A percentile compares a stretch with the other conserved stretches of the same genome.
These are phyloP conservation scores for Bombus sylvicola DNA, from an alignment of 1,140 invertebrate species.

Conservation along the genomic window DNA sequence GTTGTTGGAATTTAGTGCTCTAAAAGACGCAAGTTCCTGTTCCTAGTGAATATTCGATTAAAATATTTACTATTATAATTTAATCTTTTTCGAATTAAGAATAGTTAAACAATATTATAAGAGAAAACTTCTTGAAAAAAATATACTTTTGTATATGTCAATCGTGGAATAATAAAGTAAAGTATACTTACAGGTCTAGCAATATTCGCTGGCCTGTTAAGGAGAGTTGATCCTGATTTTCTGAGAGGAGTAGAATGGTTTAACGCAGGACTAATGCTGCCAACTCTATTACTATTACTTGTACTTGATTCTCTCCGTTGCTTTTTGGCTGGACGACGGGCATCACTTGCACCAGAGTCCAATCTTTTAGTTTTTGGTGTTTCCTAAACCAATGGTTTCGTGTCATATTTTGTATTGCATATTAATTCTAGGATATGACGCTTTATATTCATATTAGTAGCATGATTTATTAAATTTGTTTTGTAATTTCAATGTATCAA, in stretches of 20 bases:
- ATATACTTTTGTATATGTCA: neutral
- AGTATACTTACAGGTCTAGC: constrained; percentile 86
- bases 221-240: constrained; percentile 84
- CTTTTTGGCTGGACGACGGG: constrained; percentile 76
- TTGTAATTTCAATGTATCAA: constrained; percentile 1
- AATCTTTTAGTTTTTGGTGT: constrained; percentile 78
- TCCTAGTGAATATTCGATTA: neutral
- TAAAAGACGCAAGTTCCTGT: neutral
- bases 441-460: neutral
- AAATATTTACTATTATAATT: neutral
- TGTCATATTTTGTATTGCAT: constrained; percentile 4
- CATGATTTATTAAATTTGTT: neutral
- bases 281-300: constrained; percentile 74
- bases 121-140: neutral
- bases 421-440: neutral
- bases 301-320: constrained; percentile 78
- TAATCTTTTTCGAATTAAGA: neutral
- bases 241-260: constrained; percentile 85
- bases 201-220: constrained; percentile 87
- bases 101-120: neutral
- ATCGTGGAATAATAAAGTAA: constrained; percentile 16
- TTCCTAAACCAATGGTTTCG: constrained; percentile 68
- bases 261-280: constrained; percentile 77
- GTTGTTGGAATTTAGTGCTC: no score
- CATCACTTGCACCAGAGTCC: constrained; percentile 71